Evolutionary conservation across 1,140 invertebrate genomes (phyloP), one percentile per base, ranked within the genome.

Genomic region (Oryzaephilus surinamensis): DNA sequence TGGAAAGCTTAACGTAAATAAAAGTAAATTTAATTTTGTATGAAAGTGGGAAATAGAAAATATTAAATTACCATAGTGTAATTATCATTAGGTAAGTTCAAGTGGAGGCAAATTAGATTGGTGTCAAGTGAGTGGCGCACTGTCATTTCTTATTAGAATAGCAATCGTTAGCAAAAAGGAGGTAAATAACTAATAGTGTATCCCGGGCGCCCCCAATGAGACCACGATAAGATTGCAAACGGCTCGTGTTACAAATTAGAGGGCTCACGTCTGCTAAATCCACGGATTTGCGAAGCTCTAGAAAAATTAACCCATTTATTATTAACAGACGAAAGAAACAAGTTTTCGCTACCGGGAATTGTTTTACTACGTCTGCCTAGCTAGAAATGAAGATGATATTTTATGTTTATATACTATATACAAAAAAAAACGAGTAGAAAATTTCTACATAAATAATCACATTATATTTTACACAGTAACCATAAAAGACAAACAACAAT

Each of bases 231-330:
- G 46, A 52, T 52, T 52, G 50, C 50, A 41, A 52, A 52, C 47
- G 46, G 43, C 41, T 48, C 48, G 42, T 38, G 45, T 53, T 51
- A 54, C 51, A 54, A 54, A 54, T 54, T 54, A 54, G 50, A 38
- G 38, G 38, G 45, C 40, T 52, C 39, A 45, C 32, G 38, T 32
- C 39, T 28, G 50, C 34, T 48, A 45, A 52, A 55, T 48, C 46
- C 43, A 30, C 30, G 45, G 45, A 52, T 55, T 55, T 55, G 42
- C 43, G 42, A 48, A 46, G 45, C 48, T 41, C 48, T 45, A 45
- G 52, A 52, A 54, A 55, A 57, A 57, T 53, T 53, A 55, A 57
- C 46, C 51, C 50, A 57, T 52, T 46, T 49, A 57, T 52, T 51
- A 57, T 57, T 56, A 56, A 56, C 49, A 48, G 38, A 46, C 46